phyloP scores from a whole-genome alignment of 2,797 vertebrate species.

The Peromyscus nudipes region DNA sequence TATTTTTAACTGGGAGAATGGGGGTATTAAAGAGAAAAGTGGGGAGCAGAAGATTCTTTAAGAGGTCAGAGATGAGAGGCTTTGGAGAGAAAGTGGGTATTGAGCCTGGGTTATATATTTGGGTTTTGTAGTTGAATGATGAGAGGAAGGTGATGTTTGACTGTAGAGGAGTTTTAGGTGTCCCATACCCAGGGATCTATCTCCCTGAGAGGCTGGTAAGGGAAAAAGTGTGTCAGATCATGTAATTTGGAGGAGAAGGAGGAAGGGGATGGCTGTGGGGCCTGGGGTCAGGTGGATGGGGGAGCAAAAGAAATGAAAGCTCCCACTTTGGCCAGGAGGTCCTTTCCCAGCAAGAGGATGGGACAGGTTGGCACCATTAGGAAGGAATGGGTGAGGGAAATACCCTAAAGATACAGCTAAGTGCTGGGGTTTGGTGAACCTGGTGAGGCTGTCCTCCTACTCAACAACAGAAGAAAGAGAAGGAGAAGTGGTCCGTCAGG shows the following conservation, averaged over 20 bases:
- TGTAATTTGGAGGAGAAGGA: neutral
- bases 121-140: neutral
- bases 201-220: neutral
- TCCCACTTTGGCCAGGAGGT: neutral
- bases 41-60: neutral
- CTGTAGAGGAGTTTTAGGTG: neutral
- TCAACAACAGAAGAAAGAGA: neutral
- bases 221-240: neutral
- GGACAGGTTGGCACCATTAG: neutral
- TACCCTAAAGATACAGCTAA: neutral
- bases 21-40: neutral
- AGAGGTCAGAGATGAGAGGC: neutral
- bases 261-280: neutral
- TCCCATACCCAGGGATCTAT: neutral
- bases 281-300: fast-evolving
- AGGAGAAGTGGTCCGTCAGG: neutral
- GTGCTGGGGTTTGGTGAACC: neutral
- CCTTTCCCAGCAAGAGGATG: neutral
- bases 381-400: neutral
- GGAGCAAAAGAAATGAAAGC: neutral
- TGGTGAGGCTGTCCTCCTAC: neutral
- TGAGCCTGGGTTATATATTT: neutral
- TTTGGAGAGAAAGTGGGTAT: neutral
- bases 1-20: neutral
- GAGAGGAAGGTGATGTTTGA: too few species aligned